phyloP scores from a whole-genome alignment of 2,113 vertebrate species.

The Puffinus mauretanicus region DNA sequence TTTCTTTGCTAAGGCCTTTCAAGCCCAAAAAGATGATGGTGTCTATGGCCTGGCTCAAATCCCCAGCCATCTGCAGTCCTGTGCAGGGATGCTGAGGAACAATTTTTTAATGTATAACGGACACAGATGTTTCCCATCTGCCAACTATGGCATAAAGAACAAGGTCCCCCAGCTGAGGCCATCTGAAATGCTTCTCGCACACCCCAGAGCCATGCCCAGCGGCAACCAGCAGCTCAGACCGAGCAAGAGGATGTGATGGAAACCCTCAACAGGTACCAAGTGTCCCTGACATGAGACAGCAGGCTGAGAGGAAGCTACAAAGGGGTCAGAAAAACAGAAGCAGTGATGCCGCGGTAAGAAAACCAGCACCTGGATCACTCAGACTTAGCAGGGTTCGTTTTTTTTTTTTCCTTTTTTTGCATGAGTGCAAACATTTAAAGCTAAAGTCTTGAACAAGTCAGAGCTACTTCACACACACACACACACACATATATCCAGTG shows the following conservation, averaged over 20 bases:
- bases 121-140: not conserved
- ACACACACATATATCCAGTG: not conserved
- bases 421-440: not conserved
- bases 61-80: not conserved
- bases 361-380: not conserved
- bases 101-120: not conserved
- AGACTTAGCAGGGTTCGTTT: not conserved
- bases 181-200: not conserved
- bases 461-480: not conserved
- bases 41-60: not conserved
- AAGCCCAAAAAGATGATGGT: not conserved
- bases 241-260: not conserved
- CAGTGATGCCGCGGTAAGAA: not conserved
- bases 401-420: accelerated
- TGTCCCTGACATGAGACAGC: not conserved
- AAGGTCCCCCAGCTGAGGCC: not conserved
- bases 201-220: not conserved
- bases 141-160: not conserved
- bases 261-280: not conserved
- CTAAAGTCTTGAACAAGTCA: not conserved
- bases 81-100: not conserved
- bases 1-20: not conserved
- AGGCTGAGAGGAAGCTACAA: not conserved
- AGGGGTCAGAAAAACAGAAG: not conserved
- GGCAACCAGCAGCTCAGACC: not conserved